Percentiles rank a stretch among this genome's conserved stretches.
phyloP scores from a whole-genome alignment of 2,797 vertebrate species.

The Peromyscus attwateri region DNA sequence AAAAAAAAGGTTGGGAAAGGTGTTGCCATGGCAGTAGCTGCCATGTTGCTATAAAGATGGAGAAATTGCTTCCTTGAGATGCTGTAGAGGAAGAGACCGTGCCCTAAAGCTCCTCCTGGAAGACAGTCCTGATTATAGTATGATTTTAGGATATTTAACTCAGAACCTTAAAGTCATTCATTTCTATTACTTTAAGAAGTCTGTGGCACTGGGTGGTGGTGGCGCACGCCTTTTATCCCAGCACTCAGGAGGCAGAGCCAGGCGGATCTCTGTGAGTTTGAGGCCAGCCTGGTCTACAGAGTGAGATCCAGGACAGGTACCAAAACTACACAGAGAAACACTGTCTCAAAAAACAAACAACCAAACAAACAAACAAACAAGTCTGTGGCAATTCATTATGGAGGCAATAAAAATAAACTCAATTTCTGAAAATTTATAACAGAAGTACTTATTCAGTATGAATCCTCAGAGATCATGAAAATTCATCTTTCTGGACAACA shows the following conservation, averaged over 20 bases:
- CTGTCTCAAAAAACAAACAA: no score
- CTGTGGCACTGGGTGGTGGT: not conserved
- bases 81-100: not conserved
- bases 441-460: not conserved
- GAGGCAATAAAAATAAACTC: not conserved
- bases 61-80: not conserved
- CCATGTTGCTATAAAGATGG: not conserved
- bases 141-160: not conserved
- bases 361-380: no score
- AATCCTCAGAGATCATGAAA: not conserved
- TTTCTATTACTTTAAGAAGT: not conserved
- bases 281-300: no score
- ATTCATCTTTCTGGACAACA: not conserved
- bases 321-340: no score
- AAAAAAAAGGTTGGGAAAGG: not conserved
- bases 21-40: not conserved
- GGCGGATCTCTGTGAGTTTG: no score
- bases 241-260: no score
- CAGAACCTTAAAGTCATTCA: not conserved
- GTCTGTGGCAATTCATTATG: not conserved
- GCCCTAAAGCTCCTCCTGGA: not conserved
- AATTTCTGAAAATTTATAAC: not conserved
- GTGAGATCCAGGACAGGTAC: no score
- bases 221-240: no score
- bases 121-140: accelerated